Evolutionary conservation across 2,888 invertebrate genomes (phyloP), one percentile per base, ranked within the genome.

Genomic region (Lacanobia wlatinum): DNA sequence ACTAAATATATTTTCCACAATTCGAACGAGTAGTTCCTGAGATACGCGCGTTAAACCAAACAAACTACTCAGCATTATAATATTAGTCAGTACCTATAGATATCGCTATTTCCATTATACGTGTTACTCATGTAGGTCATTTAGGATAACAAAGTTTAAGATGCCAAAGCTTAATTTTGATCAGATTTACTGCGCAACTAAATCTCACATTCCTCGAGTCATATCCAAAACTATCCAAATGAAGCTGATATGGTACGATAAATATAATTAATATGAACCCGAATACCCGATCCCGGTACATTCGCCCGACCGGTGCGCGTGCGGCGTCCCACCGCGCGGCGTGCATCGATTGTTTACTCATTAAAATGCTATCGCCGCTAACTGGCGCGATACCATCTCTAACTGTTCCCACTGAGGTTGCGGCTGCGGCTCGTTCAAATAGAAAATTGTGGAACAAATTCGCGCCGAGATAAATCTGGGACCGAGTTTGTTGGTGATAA

Each of bases 261-360:
- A 48, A 48, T 18, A 48, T 48, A 6, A 48, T 18, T 48, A 48
- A 28, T 59, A 60, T 40, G 46, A 55, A 69, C 34, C 46, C 12
- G 58, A 52, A 62, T 55, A 50, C 58, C 56, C 50, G 71, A n/a
- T 53, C 46, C 46, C 71, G 70, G 68, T 72, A 59, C 64, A 43
- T 56, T 60, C 63, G 70, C 65, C 70, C 63, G 80, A 71, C 23
- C 76, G 81, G 34, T 87, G 91, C 91, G 94, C 95, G 96, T 95
- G 96, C 94, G 96, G 94, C 95, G 87, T 88, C 96, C 96, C 91
- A 88, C 94, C 70, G 96, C 73, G 96, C 93, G 90, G 92, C 96
- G 95, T 95, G 96, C 95, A 94, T 95, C 96, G 95, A 96, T 96
- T 96, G 96, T 96, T 96, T 96, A 96, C 96, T 96, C 96, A 96